Percentiles rank a stretch among this genome's conserved stretches.
Conservation (phyloP, 2,113 vertebrate species). For the Sorex fumeus region DNA sequence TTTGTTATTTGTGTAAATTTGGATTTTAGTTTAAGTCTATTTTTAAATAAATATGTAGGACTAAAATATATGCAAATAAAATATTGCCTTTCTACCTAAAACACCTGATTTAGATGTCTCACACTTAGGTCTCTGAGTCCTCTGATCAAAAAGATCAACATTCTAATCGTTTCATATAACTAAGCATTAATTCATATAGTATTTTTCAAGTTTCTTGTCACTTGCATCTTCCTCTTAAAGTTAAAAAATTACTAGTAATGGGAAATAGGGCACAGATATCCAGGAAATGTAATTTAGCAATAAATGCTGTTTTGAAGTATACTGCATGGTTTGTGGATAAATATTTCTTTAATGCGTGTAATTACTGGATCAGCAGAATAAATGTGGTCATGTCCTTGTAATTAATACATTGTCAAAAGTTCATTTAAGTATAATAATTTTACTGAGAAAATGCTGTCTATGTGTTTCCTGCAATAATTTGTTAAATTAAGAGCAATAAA, state of each 20-base stretch:
- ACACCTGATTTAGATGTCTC: background rate
- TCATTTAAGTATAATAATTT: slow-evolving; percentile 94
- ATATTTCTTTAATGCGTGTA: slow-evolving; percentile 92
- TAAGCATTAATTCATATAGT: slow-evolving; percentile 69
- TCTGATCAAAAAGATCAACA: slow-evolving; percentile 46
- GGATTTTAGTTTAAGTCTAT: slow-evolving; percentile 33
- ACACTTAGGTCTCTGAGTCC: slow-evolving; percentile 55
- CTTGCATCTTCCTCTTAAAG: slow-evolving; percentile 79
- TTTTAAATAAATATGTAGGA: too few species aligned
- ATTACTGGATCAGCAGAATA: slow-evolving; percentile 92
- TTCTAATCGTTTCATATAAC: slow-evolving; percentile 70
- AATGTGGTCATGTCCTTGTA: slow-evolving; percentile 93
- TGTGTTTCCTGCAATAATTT: slow-evolving; percentile 89
- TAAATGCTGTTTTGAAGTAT: slow-evolving; percentile 88
- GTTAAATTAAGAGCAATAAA: slow-evolving; percentile 91
- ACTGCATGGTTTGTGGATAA: slow-evolving; percentile 90
- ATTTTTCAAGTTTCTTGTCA: slow-evolving; percentile 67
- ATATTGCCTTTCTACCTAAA: background rate
- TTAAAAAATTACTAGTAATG: slow-evolving; percentile 84
- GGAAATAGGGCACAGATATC: slow-evolving; percentile 83
- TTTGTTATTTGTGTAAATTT: background rate
- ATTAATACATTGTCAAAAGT: slow-evolving; percentile 94
- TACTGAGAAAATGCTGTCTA: slow-evolving; percentile 89
- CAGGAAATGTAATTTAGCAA: slow-evolving; percentile 88
- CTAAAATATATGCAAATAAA: too few species aligned